phyloP scores from a whole-genome alignment of 2,888 invertebrate genomes.

The Tetranychus piercei region DNA sequence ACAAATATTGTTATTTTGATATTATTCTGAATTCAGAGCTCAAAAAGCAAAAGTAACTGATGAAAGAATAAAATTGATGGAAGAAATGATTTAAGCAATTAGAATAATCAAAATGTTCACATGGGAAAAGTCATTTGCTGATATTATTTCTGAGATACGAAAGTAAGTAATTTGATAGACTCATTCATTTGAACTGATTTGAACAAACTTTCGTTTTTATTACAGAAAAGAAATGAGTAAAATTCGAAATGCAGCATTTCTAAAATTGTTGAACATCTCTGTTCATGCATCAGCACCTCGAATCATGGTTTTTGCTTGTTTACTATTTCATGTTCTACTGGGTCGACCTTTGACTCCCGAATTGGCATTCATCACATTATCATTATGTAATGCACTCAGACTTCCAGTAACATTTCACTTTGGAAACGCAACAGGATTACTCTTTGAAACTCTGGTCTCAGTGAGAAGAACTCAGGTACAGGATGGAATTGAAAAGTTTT shows the following conservation, averaged over 20 bases:
- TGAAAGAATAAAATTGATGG: constrained; percentile 75
- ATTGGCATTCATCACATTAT: constrained; percentile 58
- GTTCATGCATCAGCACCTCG: neutral
- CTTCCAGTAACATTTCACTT: constrained; percentile 56
- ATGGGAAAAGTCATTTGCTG: constrained; percentile 74
- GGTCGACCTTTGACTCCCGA: constrained; percentile 50
- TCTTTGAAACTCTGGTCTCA: constrained; percentile 57
- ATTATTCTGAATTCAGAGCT: constrained; percentile 37
- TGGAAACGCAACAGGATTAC: constrained; percentile 48
- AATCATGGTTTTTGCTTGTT: neutral
- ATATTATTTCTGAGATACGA: neutral
- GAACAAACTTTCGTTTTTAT: no score
- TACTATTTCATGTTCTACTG: constrained; percentile 36
- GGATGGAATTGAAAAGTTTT: neutral
- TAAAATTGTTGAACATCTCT: neutral
- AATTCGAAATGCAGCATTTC: neutral
- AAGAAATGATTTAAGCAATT: constrained; percentile 79
- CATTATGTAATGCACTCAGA: constrained; percentile 66
- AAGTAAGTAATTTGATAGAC: neutral
- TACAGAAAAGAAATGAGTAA: neutral
- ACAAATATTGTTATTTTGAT: neutral
- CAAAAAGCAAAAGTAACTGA: constrained; percentile 67
- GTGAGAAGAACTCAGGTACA: constrained; percentile 45
- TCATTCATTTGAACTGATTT: neutral
- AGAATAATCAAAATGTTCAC: constrained; percentile 93